Evolutionary conservation across 2,797 vertebrate species (phyloP), one percentile per base, ranked within the genome.

Genomic region (Arrhamphus sclerolepis): DNA sequence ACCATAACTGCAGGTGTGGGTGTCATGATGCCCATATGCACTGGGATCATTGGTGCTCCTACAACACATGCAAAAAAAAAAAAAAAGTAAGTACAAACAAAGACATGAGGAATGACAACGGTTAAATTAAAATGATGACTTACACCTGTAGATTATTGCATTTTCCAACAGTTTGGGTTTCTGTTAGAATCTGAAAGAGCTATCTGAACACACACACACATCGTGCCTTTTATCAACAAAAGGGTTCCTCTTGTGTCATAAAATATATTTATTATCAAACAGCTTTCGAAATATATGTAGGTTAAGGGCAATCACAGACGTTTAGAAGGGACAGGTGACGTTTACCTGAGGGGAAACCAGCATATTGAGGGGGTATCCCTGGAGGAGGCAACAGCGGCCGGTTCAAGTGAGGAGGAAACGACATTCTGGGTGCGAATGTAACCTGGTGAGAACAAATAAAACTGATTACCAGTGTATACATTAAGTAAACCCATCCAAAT

Each of bases 11-110:
- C 86, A n/a, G 96, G 92, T 57, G 94, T 89, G 60, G 95, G 92
- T 55, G 96, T 90, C 97, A 99, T 99, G 87, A 99, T 94, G 79
- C 98, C 93, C 95, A 99, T 97, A 66, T 98, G 98, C 75, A 99
- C 94, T 70, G 98, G 98, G 91, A 99, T 98, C 96, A 99, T 98
- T 56, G 94, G 96, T 22, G 95, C 91, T 56, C 95, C 97, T 99
- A 81, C 28, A 74, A 59, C 16, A 68, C 13, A 3, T 10, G n/a
- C n/a, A n/a, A n/a, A 77, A 56, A 54, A 1, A 7, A 59, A 56
- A 58, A 22, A 7, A 6, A 44, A 1, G 50, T 63, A 63, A 56
- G 3, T 4, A 2, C 49, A 28, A 47, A 6, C 64, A 44, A 21
- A 4, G 10, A 1, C 1, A 24, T n/a, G 6, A 22, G 51, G 8